Conservation (phyloP, 2,113 vertebrate species). For the Microtus oregoni region DNA sequence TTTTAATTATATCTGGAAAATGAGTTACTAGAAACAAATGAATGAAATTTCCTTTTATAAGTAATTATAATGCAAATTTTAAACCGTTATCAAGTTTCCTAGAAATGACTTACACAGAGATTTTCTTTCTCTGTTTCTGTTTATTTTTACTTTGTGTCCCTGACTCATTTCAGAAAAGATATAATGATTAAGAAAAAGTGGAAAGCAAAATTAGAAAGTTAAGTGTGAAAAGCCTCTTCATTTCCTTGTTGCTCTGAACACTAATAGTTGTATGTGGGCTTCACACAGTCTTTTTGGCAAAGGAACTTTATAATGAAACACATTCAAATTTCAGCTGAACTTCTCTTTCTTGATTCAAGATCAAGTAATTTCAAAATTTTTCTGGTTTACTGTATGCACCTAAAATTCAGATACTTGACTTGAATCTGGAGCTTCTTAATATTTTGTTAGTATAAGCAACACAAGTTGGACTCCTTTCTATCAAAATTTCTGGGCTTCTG, state of each 20-base stretch:
- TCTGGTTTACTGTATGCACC: neutral
- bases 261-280: constrained; percentile 46
- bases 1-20: constrained; percentile 87
- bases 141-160: constrained; percentile 48
- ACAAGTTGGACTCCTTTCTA: neutral
- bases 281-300: constrained; percentile 30
- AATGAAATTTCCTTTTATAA: constrained; percentile 81
- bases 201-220: constrained; percentile 76
- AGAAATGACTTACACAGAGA: constrained; percentile 73
- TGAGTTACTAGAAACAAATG: constrained; percentile 80
- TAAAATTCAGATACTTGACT: neutral
- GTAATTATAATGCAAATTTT: constrained; percentile 86
- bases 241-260: constrained; percentile 49
- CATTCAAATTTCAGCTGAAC: constrained; percentile 7
- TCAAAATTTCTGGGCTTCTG: neutral
- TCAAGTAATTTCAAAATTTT: constrained; percentile 43
- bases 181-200: constrained; percentile 73
- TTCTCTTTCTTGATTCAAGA: constrained; percentile 59
- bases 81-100: constrained; percentile 77
- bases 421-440: neutral
- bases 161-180: constrained; percentile 74
- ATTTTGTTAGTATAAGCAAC: neutral
- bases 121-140: constrained; percentile 42
- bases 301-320: constrained; percentile 60
- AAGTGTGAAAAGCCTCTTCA: constrained; percentile 69